A percentile compares a stretch with the other conserved stretches of the same genome.
Evolutionary conservation across 2,888 invertebrate species (phyloP).

Genomic region (Azorinus chamasolen): DNA sequence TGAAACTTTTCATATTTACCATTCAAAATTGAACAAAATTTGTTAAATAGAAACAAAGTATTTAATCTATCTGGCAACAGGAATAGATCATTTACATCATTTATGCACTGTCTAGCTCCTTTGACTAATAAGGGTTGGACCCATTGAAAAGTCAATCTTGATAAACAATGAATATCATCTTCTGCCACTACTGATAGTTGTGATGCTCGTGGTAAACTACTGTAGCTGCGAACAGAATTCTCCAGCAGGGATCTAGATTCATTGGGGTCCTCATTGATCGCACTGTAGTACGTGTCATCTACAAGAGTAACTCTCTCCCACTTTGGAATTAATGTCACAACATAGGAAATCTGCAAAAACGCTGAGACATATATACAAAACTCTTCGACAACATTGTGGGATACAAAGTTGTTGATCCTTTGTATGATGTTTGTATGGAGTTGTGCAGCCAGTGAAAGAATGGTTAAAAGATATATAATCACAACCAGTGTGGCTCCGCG

Average conservation of each 20-base stretch:
- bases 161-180: constrained; percentile 91
- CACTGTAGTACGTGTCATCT: constrained; percentile 56
- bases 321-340: constrained; percentile 90
- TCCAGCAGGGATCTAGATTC: constrained; percentile 72
- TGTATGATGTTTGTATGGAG: constrained; percentile 89
- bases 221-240: constrained; percentile 51
- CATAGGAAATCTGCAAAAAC: constrained; percentile 90
- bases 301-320: constrained; percentile 58
- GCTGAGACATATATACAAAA: constrained; percentile 73
- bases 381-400: constrained; percentile 73
- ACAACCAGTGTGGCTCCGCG: constrained; percentile 92
- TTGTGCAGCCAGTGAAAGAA: constrained; percentile 90
- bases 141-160: constrained; percentile 95
- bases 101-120: constrained; percentile 87
- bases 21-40: constrained; percentile 70
- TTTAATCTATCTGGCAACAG: constrained; percentile 79
- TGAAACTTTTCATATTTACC: constrained; percentile 33
- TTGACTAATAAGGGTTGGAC: constrained; percentile 92
- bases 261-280: constrained; percentile 68
- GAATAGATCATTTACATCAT: constrained; percentile 87
- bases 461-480: constrained; percentile 90
- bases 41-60: constrained; percentile 73
- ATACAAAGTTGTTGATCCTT: constrained; percentile 59
- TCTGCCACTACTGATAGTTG: constrained; percentile 86
- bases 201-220: constrained; percentile 37